phyloP scores from a whole-genome alignment of 2,797 vertebrate species.

The Trachurus trachurus region DNA sequence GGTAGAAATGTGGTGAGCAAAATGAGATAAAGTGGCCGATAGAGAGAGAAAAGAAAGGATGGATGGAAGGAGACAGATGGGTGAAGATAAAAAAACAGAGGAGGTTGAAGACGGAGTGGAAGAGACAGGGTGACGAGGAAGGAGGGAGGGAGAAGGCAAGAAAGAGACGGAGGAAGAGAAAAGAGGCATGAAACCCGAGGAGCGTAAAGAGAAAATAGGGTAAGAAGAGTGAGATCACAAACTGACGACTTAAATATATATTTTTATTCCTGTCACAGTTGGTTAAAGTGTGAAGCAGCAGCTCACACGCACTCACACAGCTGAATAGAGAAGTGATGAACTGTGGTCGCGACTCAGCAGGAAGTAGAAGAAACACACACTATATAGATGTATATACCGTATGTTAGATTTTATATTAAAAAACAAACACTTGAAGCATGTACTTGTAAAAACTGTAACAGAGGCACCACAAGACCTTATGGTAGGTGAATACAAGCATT shows the following conservation, averaged over 20 bases:
- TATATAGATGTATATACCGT: too few relatives aligned
- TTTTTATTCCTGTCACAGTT: neutral
- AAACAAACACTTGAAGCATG: too few relatives aligned
- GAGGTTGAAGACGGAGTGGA: neutral
- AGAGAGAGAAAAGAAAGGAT: neutral
- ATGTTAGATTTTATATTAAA: too few relatives aligned
- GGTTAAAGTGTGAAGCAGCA: neutral
- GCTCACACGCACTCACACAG: neutral
- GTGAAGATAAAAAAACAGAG: slow-evolving; percentile 5
- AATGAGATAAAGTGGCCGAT: slow-evolving; percentile 37
- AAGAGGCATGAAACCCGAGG: too few relatives aligned
- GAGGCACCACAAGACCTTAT: too few relatives aligned
- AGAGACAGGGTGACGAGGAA: neutral
- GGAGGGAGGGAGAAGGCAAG: neutral
- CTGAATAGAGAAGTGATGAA: slow-evolving; percentile 18
- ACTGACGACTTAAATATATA: too few relatives aligned
- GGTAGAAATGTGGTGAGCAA: neutral
- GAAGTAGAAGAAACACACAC: too few relatives aligned
- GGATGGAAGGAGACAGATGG: slow-evolving; percentile 3
- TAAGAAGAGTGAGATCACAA: neutral
- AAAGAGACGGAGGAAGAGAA: neutral
- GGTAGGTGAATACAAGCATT: too few relatives aligned
- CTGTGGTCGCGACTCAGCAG: too few relatives aligned
- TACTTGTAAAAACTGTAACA: too few relatives aligned
- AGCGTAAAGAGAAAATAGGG: neutral